Evolutionary conservation across 2,113 vertebrate species (phyloP).

Genomic region (Castor canadensis): DNA sequence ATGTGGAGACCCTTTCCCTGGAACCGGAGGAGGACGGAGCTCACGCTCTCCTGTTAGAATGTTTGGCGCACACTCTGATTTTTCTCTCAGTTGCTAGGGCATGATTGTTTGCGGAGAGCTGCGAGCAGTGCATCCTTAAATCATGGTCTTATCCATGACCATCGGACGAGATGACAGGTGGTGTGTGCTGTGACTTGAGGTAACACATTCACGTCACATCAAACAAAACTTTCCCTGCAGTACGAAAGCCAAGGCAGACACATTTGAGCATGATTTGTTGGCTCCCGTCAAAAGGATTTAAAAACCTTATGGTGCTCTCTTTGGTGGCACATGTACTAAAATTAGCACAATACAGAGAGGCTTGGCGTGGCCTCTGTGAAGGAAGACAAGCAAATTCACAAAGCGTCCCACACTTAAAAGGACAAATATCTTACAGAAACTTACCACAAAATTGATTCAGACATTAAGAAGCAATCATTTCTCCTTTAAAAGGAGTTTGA

Average conservation of each 20-base stretch:
- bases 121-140: not conserved
- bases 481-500: not conserved
- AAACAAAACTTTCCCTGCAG: not conserved
- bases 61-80: not conserved
- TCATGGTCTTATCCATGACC: not conserved
- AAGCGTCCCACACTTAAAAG: not conserved
- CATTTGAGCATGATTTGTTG: not conserved
- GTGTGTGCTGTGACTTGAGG: slow-evolving; percentile 2
- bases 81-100: not conserved
- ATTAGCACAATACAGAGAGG: not conserved
- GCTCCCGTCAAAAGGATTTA: not conserved
- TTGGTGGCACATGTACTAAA: not conserved
- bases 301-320: not conserved
- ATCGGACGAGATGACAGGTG: not conserved
- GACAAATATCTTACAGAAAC: not conserved
- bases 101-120: too few species aligned
- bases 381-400: not conserved
- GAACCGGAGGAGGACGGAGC: not conserved
- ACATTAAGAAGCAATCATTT: not conserved
- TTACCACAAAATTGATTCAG: not conserved
- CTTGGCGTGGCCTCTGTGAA: not conserved
- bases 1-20: not conserved
- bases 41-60: not conserved
- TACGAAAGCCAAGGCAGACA: not conserved
- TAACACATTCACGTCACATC: not conserved